Evolutionary conservation across 2,888 invertebrate species (phyloP), one percentile per base, ranked within the genome.

Genomic region (Gerosis bhagava): DNA sequence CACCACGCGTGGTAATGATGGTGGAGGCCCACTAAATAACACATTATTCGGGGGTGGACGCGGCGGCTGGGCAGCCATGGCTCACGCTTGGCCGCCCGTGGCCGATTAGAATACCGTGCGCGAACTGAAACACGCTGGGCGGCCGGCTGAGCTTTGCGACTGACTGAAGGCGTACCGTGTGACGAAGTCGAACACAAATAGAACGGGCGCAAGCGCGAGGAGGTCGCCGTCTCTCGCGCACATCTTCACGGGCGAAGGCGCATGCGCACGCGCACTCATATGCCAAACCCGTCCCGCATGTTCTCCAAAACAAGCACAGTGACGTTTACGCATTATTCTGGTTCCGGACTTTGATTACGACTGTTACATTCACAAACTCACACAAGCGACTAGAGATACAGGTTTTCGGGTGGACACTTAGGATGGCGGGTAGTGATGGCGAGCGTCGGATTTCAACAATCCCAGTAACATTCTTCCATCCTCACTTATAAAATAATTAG

Each of bases 131-230:
- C 79, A 78, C 81, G 79, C 76, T 84, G 82, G 81, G 80, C 84
- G 82, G 77, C 80, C 83, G 82, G 77, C 80, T 70, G 75, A 81
- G 75, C 73, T 82, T 83, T 79, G 82, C 82, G 81, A 87, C 86
- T 86, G 87, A 87, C 86, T 84, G 83, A 88, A 82, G 83, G 82
- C 83, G 87, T 72, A 74, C 82, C 73, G 74, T 78, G 83, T 86
- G 88, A 88, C 88, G 88, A 83, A 81, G 78, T 78, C 82, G 88
- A 82, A 87, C 88, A 67, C 78, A 88, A 88, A 88, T 88, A 88
- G 88, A 83, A 83, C 83, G 71, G 84, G 80, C 87, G 84, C 84
- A 82, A 84, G 77, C 78, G 87, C 77, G 87, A 86, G 76, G 86
- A 83, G 84, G 84, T 84, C 84, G 83, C 82, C 84, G 81, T 82